Evolutionary conservation across 2,797 vertebrate species (phyloP).

Genomic region (Astyanax mexicanus): DNA sequence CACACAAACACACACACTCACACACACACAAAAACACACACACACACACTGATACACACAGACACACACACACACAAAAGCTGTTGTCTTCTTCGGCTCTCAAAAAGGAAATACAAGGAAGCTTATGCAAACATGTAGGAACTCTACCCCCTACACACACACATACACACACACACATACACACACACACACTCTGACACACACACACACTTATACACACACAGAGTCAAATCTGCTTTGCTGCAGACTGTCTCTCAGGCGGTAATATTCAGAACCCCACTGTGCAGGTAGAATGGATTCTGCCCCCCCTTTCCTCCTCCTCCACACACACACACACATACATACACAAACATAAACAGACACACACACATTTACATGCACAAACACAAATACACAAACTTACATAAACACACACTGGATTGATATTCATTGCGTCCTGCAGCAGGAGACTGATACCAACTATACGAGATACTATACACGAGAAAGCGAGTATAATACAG

Average conservation of each 20-base stretch:
- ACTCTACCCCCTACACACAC: not conserved
- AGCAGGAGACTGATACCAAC: not conserved
- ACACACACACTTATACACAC: too few species aligned
- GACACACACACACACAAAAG: slow-evolving; percentile 9
- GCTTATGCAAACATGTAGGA: slow-evolving; percentile 6
- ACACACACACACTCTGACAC: too few species aligned
- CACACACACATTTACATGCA: not conserved
- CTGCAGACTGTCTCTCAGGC: too few species aligned
- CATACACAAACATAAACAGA: not conserved
- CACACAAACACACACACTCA: slow-evolving; percentile 16
- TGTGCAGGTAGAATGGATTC: not conserved
- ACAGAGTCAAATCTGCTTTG: not conserved
- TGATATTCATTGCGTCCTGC: not conserved
- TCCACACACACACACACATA: not conserved
- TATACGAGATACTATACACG: not conserved
- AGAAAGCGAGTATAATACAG: not conserved
- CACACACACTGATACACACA: slow-evolving; percentile 1
- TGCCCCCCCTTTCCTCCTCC: too few species aligned
- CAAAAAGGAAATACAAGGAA: slow-evolving; percentile 4
- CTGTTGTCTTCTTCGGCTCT: not conserved
- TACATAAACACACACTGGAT: not conserved
- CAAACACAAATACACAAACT: too few species aligned
- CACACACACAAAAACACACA: not conserved
- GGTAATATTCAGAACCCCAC: not conserved
- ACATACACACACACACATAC: slow-evolving; percentile 7